These are phyloP conservation scores for Virgularia gustaviana DNA, from an alignment of 92 coral and sea anemone species.

Conservation along the genomic window DNA sequence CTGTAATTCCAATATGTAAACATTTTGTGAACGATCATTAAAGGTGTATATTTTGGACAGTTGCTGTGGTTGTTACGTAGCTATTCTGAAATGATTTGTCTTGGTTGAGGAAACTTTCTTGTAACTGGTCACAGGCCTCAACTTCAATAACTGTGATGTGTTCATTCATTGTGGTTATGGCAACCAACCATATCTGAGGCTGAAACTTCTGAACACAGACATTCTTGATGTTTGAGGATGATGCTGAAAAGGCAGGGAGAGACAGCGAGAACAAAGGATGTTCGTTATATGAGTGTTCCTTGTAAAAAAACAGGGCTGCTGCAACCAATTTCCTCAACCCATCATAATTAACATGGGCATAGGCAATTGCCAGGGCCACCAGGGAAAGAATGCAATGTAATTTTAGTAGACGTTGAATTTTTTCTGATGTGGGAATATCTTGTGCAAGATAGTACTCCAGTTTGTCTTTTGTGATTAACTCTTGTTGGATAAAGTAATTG, in stretches of 20 bases:
- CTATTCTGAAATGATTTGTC: background rate
- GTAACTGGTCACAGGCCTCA: background rate
- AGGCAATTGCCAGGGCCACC: constrained; percentile 68
- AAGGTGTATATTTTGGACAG: background rate
- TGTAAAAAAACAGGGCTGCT: constrained; percentile 70
- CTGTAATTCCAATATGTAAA: too few relatives aligned
- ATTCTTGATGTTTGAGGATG: constrained; percentile 72
- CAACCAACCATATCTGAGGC: constrained; percentile 28
- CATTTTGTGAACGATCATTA: background rate
- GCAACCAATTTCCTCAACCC: constrained; percentile 71
- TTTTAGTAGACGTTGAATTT: constrained; percentile 65
- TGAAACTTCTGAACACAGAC: constrained; percentile 46
- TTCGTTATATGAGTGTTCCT: constrained; percentile 46
- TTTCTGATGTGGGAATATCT: constrained; percentile 40
- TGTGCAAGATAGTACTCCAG: constrained; percentile 58
- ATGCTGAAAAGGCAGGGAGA: constrained; percentile 80
- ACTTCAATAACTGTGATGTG: constrained; percentile 8
- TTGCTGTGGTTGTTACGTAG: constrained; percentile 4
- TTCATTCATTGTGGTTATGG: constrained; percentile 12
- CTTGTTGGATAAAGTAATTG: constrained; percentile 74
- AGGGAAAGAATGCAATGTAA: constrained; percentile 78
- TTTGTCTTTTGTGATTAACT: constrained; percentile 79
- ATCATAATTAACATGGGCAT: constrained; percentile 66
- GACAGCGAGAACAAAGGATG: constrained; percentile 88
- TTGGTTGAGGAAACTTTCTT: constrained; percentile 7